A percentile compares a stretch with the other conserved stretches of the same genome.
These are phyloP conservation scores for Elysia crispata DNA, from an alignment of 2,888 invertebrate species.

Conservation along the genomic window DNA sequence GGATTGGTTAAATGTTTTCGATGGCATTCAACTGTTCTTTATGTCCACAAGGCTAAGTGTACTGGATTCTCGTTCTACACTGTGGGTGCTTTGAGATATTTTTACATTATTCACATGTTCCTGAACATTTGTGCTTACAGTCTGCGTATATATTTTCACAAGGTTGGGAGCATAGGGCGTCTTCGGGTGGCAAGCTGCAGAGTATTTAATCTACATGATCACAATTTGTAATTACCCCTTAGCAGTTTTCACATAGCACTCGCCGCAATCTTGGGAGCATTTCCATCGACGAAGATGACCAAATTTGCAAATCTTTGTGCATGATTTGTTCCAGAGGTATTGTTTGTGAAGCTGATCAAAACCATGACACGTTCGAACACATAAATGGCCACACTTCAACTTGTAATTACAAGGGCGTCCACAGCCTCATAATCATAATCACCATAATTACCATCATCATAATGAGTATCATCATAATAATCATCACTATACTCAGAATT, in stretches of 20 bases:
- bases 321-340: slow-evolving; percentile 30
- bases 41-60: slow-evolving; percentile 33
- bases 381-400: slow-evolving; percentile 46
- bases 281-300: slow-evolving; percentile 42
- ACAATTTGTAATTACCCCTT: slow-evolving; percentile 32
- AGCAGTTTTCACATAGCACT: neutral
- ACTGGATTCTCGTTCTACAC: slow-evolving; percentile 26
- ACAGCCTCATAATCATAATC: too few relatives aligned
- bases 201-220: slow-evolving; percentile 21
- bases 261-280: slow-evolving; percentile 34
- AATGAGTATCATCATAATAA: too few relatives aligned
- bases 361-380: slow-evolving; percentile 46
- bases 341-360: slow-evolving; percentile 41
- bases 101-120: slow-evolving; percentile 44
- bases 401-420: slow-evolving; percentile 35
- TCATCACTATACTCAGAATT: too few relatives aligned
- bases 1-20: slow-evolving; percentile 30
- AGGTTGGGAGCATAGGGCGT: slow-evolving; percentile 15
- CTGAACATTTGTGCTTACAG: slow-evolving; percentile 57
- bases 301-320: slow-evolving; percentile 10
- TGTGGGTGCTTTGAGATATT: slow-evolving; percentile 37
- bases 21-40: slow-evolving; percentile 30
- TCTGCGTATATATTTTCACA: slow-evolving; percentile 54
- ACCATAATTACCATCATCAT: too few relatives aligned
- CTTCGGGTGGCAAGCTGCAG: slow-evolving; percentile 35